phyloP scores from a whole-genome alignment of 2,888 invertebrate species.

The Agelastica alni region DNA sequence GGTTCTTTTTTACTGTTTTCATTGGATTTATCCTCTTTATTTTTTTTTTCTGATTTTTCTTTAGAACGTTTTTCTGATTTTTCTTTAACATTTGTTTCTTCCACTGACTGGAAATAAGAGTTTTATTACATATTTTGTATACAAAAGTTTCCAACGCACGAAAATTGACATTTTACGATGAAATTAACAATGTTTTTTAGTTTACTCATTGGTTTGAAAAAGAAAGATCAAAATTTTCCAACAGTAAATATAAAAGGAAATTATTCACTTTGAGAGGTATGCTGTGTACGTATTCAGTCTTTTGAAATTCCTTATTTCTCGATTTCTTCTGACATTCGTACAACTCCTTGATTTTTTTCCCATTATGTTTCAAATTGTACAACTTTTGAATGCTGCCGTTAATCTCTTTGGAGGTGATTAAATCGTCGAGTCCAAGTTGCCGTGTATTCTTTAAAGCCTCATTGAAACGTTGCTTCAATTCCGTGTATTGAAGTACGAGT shows the following conservation, averaged over 20 bases:
- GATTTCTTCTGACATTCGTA: conserved; percentile 43
- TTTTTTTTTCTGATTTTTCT: too few relatives aligned
- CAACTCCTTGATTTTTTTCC: conserved; percentile 44
- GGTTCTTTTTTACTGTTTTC: too few relatives aligned
- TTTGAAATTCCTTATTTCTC: conserved; percentile 38
- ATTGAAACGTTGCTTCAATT: conserved; percentile 41
- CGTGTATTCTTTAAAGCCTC: conserved; percentile 31
- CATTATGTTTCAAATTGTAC: conserved; percentile 43
- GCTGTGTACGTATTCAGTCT: conserved; percentile 37
- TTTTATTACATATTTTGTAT: too few relatives aligned
- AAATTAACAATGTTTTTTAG: too few relatives aligned
- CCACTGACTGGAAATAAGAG: too few relatives aligned
- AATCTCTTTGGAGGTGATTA: conserved; percentile 40
- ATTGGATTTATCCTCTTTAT: too few relatives aligned
- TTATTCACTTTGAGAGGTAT: conserved; percentile 1
- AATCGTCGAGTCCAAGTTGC: conserved; percentile 19
- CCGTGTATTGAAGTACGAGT: conserved; percentile 41
- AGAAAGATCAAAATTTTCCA: too few relatives aligned
- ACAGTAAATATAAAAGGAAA: neutral
- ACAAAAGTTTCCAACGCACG: too few relatives aligned
- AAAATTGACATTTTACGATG: too few relatives aligned
- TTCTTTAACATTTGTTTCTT: too few relatives aligned
- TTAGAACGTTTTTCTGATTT: too few relatives aligned
- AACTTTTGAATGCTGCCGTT: conserved; percentile 36
- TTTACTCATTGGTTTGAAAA: too few relatives aligned